These are phyloP conservation scores for Hypolimnas misippus DNA, from an alignment of 2,888 invertebrate species.

Conservation along the genomic window DNA sequence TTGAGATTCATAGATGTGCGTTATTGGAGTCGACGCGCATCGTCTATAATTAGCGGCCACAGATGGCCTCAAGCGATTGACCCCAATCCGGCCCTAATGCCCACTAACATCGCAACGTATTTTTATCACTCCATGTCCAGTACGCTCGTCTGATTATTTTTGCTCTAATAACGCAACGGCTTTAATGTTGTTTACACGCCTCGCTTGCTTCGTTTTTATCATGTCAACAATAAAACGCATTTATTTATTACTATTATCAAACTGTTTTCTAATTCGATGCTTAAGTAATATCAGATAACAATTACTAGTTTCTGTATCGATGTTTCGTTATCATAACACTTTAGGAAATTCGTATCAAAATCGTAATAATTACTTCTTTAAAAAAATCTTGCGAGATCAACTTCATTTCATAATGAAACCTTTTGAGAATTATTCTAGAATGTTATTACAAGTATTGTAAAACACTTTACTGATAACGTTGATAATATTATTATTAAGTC, in stretches of 20 bases:
- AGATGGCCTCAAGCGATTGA: slow-evolving; percentile 82
- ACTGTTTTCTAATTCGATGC: neutral
- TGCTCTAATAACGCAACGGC: slow-evolving; percentile 35
- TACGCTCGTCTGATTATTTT: slow-evolving; percentile 51
- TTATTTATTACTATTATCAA: slow-evolving; percentile 6
- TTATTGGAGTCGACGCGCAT: slow-evolving; percentile 67
- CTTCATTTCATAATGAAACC: neutral
- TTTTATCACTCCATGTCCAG: slow-evolving; percentile 70
- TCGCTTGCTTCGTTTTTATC: slow-evolving; percentile 37
- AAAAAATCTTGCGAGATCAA: neutral
- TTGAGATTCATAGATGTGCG: slow-evolving; percentile 67
- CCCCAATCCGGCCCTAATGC: slow-evolving; percentile 79
- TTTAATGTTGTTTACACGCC: slow-evolving; percentile 39
- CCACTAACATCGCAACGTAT: slow-evolving; percentile 68
- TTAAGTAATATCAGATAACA: neutral
- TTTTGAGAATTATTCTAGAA: slow-evolving; percentile 1
- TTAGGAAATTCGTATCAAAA: neutral
- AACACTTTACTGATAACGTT: slow-evolving; percentile 3
- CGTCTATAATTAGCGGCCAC: slow-evolving; percentile 79
- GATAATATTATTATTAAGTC: slow-evolving; percentile 4
- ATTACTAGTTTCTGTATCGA: neutral
- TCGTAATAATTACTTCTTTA: neutral
- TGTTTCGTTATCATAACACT: neutral
- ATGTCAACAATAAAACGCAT: slow-evolving; percentile 23
- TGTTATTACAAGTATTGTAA: neutral